Percentiles rank a stretch among this genome's conserved stretches.
Evolutionary conservation across 2,888 invertebrate species (phyloP).

Genomic region (Neocrepidodera transversa): DNA sequence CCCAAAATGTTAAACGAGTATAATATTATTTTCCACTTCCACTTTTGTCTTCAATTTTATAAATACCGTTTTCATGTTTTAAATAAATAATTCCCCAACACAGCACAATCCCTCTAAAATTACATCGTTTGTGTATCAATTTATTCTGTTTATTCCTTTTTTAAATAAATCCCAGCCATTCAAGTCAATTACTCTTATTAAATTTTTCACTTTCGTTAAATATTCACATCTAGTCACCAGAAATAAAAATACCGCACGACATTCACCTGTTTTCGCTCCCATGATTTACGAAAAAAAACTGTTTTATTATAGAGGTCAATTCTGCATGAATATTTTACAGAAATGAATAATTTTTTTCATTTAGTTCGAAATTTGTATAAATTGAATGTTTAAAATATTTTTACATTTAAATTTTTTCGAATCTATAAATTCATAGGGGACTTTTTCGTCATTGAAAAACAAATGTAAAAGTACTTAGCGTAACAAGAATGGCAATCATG

Average conservation of each 20-base stretch:
- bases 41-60: neutral
- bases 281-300: constrained; percentile 20
- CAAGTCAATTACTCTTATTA: constrained; percentile 26
- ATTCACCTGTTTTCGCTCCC: constrained; percentile 28
- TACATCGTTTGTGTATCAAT: constrained; percentile 9
- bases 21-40: too few species aligned
- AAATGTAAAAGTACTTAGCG: constrained; percentile 39
- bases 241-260: constrained; percentile 33
- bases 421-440: too few species aligned
- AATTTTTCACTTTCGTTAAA: constrained; percentile 30
- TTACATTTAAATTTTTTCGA: too few species aligned
- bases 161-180: constrained; percentile 27
- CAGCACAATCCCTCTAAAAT: constrained; percentile 10
- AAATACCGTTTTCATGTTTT: neutral
- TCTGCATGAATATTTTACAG: neutral
- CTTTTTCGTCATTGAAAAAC: too few species aligned
- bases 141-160: constrained; percentile 9
- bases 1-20: too few species aligned
- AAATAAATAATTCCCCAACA: neutral
- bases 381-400: too few species aligned
- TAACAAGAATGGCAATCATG: constrained; percentile 41
- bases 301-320: constrained; percentile 3
- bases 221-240: constrained; percentile 23
- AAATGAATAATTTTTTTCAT: too few species aligned
- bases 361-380: too few species aligned